Evolutionary conservation across 2,888 invertebrate species (phyloP), one percentile per base, ranked within the genome.

Genomic region (Punctoribates punctum): DNA sequence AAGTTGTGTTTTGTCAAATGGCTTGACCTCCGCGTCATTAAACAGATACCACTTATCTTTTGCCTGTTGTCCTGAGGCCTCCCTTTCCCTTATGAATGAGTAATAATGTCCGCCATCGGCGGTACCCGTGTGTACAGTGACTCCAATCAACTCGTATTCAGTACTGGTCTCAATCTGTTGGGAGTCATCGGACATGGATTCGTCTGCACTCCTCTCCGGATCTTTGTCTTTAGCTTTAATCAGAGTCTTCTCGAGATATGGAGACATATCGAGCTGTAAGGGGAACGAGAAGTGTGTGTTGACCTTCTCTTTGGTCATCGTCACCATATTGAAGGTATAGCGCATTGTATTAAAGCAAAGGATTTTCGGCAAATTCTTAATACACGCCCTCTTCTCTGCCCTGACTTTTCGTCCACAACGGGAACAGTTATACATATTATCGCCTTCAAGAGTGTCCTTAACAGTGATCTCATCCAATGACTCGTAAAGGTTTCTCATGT

Each of bases 101-200:
- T 96, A 96, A 85, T 96, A 96, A 85, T 96, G 96, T 0, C 96
- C 96, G 75, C 96, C 96, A 84, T 96, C 96, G 0, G 96, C 96
- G 0, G 95, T 96, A n/a, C 96, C 96, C 20, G 96, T 96, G 85
- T 96, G 96, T 0, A 96, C 96, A 0, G 96, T 96, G 15, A 96
- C 95, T 15, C 96, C 96, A 78, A 93, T 93, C 79, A 94, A 84
- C 84, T 93, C 93, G 85, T 92, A 88, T 78, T 86, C 85, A 79
- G 84, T 85, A 23, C 72, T 75, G 34, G 27, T 73, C n/a, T 82
- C 65, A 20, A 5, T 20, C 11, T 8, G 15, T 29, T 6, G 15
- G 1, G 15, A 5, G 11, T 62, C 27, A 4, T 62, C 27, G 1
- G 25, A 3, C 34, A 67, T 34, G 27, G 67, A 17, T 4, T 72